Evolutionary conservation across 1,140 invertebrate species (phyloP).

Genomic region (Halesus radiatus): DNA sequence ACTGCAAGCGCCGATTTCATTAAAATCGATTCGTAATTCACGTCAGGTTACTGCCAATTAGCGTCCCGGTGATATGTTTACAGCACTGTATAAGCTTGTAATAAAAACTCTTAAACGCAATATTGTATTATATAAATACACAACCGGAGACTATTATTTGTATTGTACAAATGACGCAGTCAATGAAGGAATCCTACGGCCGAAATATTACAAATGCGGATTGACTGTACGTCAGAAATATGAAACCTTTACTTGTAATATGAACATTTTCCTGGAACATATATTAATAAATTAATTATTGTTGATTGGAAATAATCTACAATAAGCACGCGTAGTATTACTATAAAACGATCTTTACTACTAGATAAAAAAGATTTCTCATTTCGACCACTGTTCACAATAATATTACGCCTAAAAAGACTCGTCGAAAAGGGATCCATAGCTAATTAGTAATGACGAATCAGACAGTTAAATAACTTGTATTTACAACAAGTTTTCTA

Average conservation of each 20-base stretch:
- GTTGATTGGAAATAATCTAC: too few species aligned
- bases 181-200: slow-evolving; percentile 46
- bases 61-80: slow-evolving; percentile 51
- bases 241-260: not conserved
- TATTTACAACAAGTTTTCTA: too few species aligned
- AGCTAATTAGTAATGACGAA: too few species aligned
- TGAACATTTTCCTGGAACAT: too few species aligned
- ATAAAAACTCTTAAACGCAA: slow-evolving; percentile 38
- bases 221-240: slow-evolving; percentile 4
- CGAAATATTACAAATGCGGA: slow-evolving; percentile 24
- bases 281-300: too few species aligned
- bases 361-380: too few species aligned
- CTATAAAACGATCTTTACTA: too few species aligned
- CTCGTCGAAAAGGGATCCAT: too few species aligned
- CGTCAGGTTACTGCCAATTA: slow-evolving; percentile 50
- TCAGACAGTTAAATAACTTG: too few species aligned
- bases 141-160: slow-evolving; percentile 43
- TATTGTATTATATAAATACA: slow-evolving; percentile 41
- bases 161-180: slow-evolving; percentile 46
- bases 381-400: too few species aligned
- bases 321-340: too few species aligned
- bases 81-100: slow-evolving; percentile 29
- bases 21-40: slow-evolving; percentile 49
- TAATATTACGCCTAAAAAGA: too few species aligned
- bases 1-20: slow-evolving; percentile 29